A percentile compares a stretch with the other conserved stretches of the same genome.
Conservation (phyloP, 2,888 invertebrate species). For the Keiferia lycopersicella region DNA sequence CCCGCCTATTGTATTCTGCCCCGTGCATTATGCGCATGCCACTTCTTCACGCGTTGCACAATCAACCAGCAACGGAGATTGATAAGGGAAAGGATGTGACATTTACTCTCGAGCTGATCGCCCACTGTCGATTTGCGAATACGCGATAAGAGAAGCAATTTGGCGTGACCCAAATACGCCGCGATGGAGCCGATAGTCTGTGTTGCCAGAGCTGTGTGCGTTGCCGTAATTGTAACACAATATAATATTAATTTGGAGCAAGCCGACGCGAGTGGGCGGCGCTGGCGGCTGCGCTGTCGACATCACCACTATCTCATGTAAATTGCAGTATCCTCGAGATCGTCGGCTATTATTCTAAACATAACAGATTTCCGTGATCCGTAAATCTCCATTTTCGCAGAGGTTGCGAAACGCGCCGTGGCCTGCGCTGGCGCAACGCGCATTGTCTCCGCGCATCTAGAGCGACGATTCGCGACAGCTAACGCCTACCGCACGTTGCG, state of each 20-base stretch:
- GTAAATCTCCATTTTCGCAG: conserved; percentile 50
- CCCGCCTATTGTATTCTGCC: conserved; percentile 38
- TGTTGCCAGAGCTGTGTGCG: conserved; percentile 51
- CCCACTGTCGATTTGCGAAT: conserved; percentile 49
- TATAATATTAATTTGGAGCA: conserved; percentile 63
- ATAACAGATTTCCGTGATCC: conserved; percentile 47
- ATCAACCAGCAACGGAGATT: conserved; percentile 25
- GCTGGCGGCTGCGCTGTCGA: conserved; percentile 40
- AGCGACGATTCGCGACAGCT: conserved; percentile 58
- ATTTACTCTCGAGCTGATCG: conserved; percentile 35
- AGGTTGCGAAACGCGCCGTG: conserved; percentile 39
- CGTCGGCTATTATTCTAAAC: conserved; percentile 40
- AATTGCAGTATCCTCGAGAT: conserved; percentile 25
- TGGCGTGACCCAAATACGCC: conserved; percentile 55
- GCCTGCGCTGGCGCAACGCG: conserved; percentile 41
- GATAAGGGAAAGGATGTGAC: conserved; percentile 33
- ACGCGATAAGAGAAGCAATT: conserved; percentile 54
- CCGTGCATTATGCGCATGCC: conserved; percentile 29
- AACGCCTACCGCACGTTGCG: conserved; percentile 52
- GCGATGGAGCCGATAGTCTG: conserved; percentile 38
- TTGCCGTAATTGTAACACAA: conserved; percentile 61
- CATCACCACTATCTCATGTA: conserved; percentile 33
- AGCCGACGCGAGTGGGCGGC: conserved; percentile 56
- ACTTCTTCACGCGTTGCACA: conserved; percentile 28
- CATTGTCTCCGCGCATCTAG: conserved; percentile 66